Base-by-base conservation (phyloP, 2,888 invertebrate genomes). In the Megamerina dolium region DNA sequence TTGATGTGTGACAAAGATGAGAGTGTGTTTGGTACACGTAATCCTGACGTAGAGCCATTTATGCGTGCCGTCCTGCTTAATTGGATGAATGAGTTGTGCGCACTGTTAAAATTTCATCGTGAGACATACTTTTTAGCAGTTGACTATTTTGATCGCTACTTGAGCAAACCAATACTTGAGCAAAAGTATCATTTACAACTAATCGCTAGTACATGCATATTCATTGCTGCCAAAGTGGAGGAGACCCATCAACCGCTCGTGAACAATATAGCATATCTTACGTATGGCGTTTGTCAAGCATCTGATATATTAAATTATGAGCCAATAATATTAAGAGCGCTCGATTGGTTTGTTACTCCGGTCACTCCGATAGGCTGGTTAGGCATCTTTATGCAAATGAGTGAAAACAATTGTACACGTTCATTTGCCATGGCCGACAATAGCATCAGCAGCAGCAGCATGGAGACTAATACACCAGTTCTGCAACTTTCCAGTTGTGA, bases 191-290 rank as follows among this genome's bases (percentile, higher is more conserved):
- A 88, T 56, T 76, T 99, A 44, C 99, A 99, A 73, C 79, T 99
- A 43, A 83, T 97, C 61, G 84, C 84, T 63, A 91, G 96, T 51
- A 93, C 97, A 4, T 89, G 93, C 60, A 75, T 99, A 39, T 95
- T 96, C 73, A 84, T 99, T 58, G 96, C 97, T 14, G 85, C 72
- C 32, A 72, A 72, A 52, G 72, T 86, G 9, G 99, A 99, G 78
- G 99, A 99, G 76, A 94, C 99, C 37, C 99, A 97, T 74, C 97
- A 99, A 36, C 97, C 97, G 1, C 94, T 94, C 73, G 78, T 97
- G 41, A 76, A 81, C 8, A 94, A 95, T 66, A 95, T 97, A 74
- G 91, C 96, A 0, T 94, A 91, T 73, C 95, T 97, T 12, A 97
- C 97, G 1, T 97, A 97, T 75, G 92, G 94, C 44, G 96, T 96